A percentile compares a stretch with the other conserved stretches of the same genome.
Conservation (phyloP, 2,888 invertebrate species). For the Molorchus minor region DNA sequence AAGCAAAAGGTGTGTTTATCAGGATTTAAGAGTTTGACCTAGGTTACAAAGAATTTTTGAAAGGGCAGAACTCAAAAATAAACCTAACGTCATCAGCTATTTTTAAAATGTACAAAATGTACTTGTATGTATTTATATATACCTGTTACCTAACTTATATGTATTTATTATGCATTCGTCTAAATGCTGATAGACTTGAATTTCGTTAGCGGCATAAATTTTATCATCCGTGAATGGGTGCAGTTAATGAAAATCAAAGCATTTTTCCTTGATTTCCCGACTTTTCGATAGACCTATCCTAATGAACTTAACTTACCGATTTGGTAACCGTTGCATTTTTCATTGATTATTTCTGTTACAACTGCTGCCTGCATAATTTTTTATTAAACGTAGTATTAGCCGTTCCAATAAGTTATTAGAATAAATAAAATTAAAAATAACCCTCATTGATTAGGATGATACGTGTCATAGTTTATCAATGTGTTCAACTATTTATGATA, state of each 20-base stretch:
- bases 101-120: too few relatives aligned
- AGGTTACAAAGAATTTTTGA: too few relatives aligned
- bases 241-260: background rate
- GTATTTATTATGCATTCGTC: too few relatives aligned
- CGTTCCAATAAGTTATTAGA: background rate
- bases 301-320: conserved; percentile 5
- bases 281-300: conserved; percentile 12
- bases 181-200: too few relatives aligned
- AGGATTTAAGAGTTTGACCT: too few relatives aligned
- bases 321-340: conserved; percentile 14
- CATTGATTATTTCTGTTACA: conserved; percentile 15
- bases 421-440: background rate
- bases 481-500: background rate
- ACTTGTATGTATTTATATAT: too few relatives aligned
- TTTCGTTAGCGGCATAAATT: too few relatives aligned
- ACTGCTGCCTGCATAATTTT: background rate
- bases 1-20: too few relatives aligned
- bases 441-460: too few relatives aligned
- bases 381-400: background rate
- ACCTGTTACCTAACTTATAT: too few relatives aligned
- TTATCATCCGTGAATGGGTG: conserved; percentile 2
- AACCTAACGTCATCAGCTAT: too few relatives aligned
- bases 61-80: too few relatives aligned
- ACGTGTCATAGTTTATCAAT: conserved; percentile 3
- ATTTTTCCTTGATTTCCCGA: conserved; percentile 3